phyloP scores from a whole-genome alignment of 2,888 invertebrate species.

The Hymenopus coronatus region DNA sequence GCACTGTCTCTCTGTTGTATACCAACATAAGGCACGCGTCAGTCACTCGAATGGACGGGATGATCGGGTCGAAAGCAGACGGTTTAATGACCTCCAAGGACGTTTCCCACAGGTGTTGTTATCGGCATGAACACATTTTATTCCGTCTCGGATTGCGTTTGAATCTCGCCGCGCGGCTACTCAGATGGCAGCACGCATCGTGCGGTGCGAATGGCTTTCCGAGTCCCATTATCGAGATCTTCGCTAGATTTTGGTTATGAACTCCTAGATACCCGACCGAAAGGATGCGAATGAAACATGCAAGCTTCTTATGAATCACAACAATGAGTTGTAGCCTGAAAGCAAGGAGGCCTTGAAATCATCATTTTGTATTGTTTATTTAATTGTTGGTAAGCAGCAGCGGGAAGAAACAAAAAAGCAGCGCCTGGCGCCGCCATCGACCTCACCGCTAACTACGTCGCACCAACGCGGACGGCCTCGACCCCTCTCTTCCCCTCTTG shows the following conservation, averaged over 20 bases:
- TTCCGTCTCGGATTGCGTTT: not conserved
- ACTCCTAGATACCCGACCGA: too few species aligned
- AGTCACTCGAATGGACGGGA: not conserved
- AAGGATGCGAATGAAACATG: too few species aligned
- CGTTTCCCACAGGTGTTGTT: constrained; percentile 24
- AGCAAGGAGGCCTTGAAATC: not conserved
- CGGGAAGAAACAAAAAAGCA: not conserved
- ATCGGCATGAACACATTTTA: not conserved
- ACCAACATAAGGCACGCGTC: not conserved
- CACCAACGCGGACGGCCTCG: constrained; percentile 23
- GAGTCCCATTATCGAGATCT: too few species aligned
- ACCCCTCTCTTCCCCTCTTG: not conserved
- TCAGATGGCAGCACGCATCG: constrained; percentile 5
- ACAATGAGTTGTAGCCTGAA: not conserved
- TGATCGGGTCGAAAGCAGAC: not conserved
- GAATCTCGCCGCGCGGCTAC: not conserved
- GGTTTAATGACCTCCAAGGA: constrained; percentile 26
- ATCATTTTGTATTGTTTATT: not conserved
- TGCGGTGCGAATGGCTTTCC: not conserved
- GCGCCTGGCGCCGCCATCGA: constrained; percentile 32
- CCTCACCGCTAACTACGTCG: constrained; percentile 30
- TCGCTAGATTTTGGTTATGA: too few species aligned
- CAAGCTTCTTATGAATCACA: not conserved
- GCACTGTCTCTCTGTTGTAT: not conserved
- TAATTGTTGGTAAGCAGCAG: not conserved